Percentiles rank a stretch among this genome's conserved stretches.
Conservation (phyloP, 2,113 vertebrate species). For the Zosterops lateralis region DNA sequence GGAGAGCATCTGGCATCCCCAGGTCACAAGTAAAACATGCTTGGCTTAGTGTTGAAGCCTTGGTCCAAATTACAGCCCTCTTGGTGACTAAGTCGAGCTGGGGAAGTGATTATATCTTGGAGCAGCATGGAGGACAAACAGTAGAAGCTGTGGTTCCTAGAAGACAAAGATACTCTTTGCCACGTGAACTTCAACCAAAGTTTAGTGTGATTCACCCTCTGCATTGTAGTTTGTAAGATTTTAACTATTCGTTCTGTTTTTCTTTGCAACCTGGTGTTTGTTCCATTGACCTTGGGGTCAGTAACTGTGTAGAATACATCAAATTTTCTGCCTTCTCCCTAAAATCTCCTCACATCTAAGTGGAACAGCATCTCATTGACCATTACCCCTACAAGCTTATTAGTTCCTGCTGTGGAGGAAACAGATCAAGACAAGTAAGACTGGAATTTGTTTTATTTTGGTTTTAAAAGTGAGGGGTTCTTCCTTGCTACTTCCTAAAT, state of each 20-base stretch:
- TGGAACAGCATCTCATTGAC: neutral
- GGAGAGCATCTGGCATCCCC: too few species aligned
- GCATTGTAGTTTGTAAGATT: neutral
- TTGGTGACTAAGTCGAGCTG: neutral
- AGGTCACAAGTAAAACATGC: too few species aligned
- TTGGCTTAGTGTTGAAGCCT: neutral
- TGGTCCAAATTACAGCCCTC: neutral
- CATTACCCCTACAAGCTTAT: neutral
- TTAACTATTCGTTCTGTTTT: constrained; percentile 31
- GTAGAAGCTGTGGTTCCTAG: neutral
- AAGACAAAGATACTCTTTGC: neutral
- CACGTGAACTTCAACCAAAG: neutral
- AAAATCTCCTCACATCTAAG: constrained; percentile 18
- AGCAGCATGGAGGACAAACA: neutral
- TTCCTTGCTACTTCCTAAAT: neutral
- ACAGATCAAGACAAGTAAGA: neutral
- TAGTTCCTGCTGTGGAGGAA: constrained; percentile 7
- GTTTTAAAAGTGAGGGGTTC: neutral
- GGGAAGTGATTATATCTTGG: neutral
- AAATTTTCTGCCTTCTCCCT: constrained; percentile 25
- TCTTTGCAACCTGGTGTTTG: constrained; percentile 11
- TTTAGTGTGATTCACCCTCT: neutral
- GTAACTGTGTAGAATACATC: neutral
- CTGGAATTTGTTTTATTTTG: neutral
- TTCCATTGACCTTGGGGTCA: neutral